Conservation (phyloP, 92 coral and sea anemone genomes). For the Porites divaricata region DNA sequence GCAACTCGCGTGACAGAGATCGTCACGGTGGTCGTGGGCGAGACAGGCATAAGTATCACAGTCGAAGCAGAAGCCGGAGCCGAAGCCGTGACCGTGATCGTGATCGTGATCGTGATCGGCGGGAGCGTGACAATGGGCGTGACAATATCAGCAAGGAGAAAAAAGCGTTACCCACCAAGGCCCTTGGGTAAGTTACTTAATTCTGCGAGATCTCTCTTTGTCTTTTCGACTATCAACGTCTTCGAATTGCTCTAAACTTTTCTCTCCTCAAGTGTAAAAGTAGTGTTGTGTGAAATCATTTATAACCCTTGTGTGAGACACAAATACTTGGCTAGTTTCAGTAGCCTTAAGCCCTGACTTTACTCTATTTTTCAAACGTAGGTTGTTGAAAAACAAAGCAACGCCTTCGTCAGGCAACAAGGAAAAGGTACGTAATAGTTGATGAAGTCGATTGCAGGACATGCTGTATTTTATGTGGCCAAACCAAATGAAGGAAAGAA, state of each 20-base stretch:
- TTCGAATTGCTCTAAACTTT: too few relatives aligned
- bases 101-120: constrained; percentile 62
- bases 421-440: constrained; percentile 47
- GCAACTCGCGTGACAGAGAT: constrained; percentile 67
- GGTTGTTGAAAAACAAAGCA: constrained; percentile 49
- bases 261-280: too few relatives aligned
- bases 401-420: constrained; percentile 52
- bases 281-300: too few relatives aligned
- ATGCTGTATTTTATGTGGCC: too few relatives aligned
- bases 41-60: constrained; percentile 53
- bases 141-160: constrained; percentile 47
- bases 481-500: too few relatives aligned
- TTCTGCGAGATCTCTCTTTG: background rate
- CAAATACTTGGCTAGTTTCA: background rate
- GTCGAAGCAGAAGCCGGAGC: constrained; percentile 61
- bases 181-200: constrained; percentile 58
- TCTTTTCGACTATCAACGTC: too few relatives aligned
- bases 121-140: constrained; percentile 68
- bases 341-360: too few relatives aligned
- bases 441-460: too few relatives aligned
- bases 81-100: constrained; percentile 38
- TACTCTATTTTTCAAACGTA: background rate
- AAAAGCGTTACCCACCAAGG: constrained; percentile 60
- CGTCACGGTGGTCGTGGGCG: constrained; percentile 60
- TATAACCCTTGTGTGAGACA: too few relatives aligned